These are phyloP conservation scores for Elysia crispata DNA, from an alignment of 2,888 invertebrate species.

Conservation along the genomic window DNA sequence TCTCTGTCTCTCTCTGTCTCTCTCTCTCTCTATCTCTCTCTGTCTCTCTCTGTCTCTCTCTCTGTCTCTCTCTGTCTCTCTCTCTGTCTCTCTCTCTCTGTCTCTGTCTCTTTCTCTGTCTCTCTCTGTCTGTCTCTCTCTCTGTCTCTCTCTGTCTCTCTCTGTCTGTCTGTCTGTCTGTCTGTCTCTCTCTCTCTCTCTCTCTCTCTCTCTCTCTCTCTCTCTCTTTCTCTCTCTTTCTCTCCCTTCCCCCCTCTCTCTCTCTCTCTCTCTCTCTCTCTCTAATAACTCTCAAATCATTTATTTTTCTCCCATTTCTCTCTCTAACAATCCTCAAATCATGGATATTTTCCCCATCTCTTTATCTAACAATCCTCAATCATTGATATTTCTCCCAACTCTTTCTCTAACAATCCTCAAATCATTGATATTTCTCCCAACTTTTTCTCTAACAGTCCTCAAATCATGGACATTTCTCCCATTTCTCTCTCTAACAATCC, in stretches of 20 bases:
- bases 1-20: slow-evolving; percentile 1
- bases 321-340: background rate
- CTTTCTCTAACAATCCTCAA: background rate
- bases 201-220: slow-evolving; percentile 24
- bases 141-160: slow-evolving; percentile 12
- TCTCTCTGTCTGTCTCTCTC: background rate
- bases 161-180: background rate
- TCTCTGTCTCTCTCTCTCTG: slow-evolving; percentile 37
- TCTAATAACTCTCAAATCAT: background rate
- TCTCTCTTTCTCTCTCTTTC: slow-evolving; percentile 19
- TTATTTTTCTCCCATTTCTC: background rate
- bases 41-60: slow-evolving; percentile 19
- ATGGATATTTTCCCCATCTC: background rate
- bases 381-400: background rate
- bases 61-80: slow-evolving; percentile 13
- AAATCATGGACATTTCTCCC: slow-evolving; percentile 58
- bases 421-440: no score
- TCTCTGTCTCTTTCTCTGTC: slow-evolving; percentile 21
- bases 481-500: no score
- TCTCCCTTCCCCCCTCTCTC: background rate
- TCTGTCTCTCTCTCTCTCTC: background rate
- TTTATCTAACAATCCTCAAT: background rate
- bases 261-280: background rate
- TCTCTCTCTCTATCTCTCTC: slow-evolving; percentile 21
- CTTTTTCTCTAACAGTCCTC: background rate